Base-by-base conservation (phyloP, 1,140 invertebrate genomes). In the Pentalonia nigronervosa region DNA sequence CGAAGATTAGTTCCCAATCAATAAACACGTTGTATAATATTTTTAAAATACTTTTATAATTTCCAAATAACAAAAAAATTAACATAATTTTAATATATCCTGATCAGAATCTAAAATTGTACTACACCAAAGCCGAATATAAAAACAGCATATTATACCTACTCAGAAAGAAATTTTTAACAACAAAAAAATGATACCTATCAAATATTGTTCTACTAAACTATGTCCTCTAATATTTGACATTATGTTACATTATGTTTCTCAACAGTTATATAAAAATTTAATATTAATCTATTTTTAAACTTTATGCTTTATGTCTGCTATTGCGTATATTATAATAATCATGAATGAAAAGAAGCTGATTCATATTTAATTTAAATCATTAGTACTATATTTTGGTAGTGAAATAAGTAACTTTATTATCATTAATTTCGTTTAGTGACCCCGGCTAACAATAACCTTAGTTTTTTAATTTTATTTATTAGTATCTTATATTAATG, bases 391-490 rank as follows among this genome's bases (percentile, higher is more conserved):
- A 76, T 30, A 76, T 76, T 76, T 76, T 17, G 60, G 60, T n/a
- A 76, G n/a, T n/a, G 60, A 76, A 76, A 76, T n/a, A 3, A 67
- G 30, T 67, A 76, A 76, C 60, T 76, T 30, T 76, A 76, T 76
- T 76, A 76, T 14, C 30, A n/a, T 76, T 76, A 17, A 76, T 76
- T 76, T n/a, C 30, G n/a, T 76, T 76, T 76, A 53, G 60, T 76
- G 60, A 76, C 60, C 60, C n/a, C 60, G 60, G n/a, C 60, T 7
- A 17, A 76, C 60, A 76, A 76, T 34, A 76, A 76, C 60, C 60
- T 76, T 76, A 76, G n/a, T n/a, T 76, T 76, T 67, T n/a, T 76
- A 76, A 34, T 76, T 76, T n/a, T 76, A 76, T n/a, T 76, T 76
- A 76, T n/a, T 7, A 76, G 60, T n/a, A 76, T n/a, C 60, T 76